A percentile compares a stretch with the other conserved stretches of the same genome.
Evolutionary conservation across 2,888 invertebrate species (phyloP).

Genomic region (Tetranychus piercei): DNA sequence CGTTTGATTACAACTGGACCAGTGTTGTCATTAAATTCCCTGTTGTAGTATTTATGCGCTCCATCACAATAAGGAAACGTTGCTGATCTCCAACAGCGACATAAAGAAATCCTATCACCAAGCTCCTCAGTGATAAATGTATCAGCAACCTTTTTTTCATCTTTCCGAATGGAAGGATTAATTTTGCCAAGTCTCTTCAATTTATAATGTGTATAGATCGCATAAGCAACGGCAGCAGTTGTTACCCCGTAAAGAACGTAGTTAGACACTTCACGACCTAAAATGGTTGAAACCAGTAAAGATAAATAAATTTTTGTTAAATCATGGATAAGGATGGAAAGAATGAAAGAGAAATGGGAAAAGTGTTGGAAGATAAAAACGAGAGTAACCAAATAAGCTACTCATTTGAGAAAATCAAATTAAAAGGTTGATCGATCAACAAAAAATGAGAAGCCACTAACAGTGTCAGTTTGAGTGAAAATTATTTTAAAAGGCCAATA

Average conservation of each 20-base stretch:
- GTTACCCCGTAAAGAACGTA: not conserved
- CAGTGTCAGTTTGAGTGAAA: too few relatives aligned
- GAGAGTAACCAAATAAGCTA: too few relatives aligned
- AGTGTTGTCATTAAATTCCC: constrained; percentile 15
- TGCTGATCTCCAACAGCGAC: constrained; percentile 19
- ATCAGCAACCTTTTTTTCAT: not conserved
- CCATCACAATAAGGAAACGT: constrained; percentile 20
- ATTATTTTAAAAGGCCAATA: too few relatives aligned
- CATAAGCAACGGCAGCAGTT: not conserved
- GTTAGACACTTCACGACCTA: not conserved
- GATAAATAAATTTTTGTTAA: not conserved
- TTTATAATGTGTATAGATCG: not conserved
- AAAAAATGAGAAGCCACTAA: too few relatives aligned
- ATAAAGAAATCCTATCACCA: constrained; percentile 9
- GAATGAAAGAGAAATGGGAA: too few relatives aligned
- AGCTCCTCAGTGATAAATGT: not conserved
- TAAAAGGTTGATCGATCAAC: too few relatives aligned
- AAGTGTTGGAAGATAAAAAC: too few relatives aligned
- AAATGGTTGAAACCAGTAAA: not conserved
- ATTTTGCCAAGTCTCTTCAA: not conserved
- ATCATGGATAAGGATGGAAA: not conserved
- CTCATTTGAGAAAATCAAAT: too few relatives aligned
- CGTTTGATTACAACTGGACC: constrained; percentile 16
- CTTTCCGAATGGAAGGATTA: not conserved
- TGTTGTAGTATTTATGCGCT: constrained; percentile 17